Evolutionary conservation across 2,888 invertebrate genomes (phyloP), one percentile per base, ranked within the genome.

Genomic region (Chirona hameri): DNA sequence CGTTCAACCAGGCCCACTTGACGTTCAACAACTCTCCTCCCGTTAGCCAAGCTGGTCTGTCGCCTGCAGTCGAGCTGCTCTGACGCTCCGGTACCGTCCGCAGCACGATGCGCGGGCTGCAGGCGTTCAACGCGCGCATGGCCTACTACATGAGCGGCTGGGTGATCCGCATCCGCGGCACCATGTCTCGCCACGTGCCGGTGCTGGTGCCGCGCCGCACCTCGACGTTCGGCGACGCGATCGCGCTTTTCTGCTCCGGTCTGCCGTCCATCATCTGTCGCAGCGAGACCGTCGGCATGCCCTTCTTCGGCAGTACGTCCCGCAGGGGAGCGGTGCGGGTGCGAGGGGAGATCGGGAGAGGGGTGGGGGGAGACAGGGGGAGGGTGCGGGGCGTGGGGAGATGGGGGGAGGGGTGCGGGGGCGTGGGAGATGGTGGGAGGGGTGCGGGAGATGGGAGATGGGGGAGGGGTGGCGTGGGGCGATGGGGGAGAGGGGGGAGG

Each of bases 201-300:
- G 92, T 97, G 88, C 89, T 97, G 85, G 93, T 93, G 83, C 91
- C 84, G 97, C 96, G 9, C 97, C 97, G 4, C 98, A 98, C 88
- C 88, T 96, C 97, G 72, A 93, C 94, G 83, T 96, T 94, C 91
- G 93, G 95, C 89, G 98, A 98, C 89, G 93, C 95, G 84, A 91
- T 97, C 85, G 92, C 94, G 86, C 93, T 95, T 86, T 92, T 95
- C 84, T 91, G 92, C 87, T 91, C 95, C 85, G 93, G 93, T 24
- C 94, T 94, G 81, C 95, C 95, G 48, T 94, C 95, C 86, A 93
- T 96, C 87, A 96, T 97, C 86, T 96, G 96, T 84, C 96, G 96
- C 88, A 93, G 93, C 31, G 95, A 95, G 87, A 93, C 95, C 52
- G 92, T 93, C 82, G 90, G 91, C 84, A 91, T 96, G 86, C 96